Conservation (phyloP, 2,888 invertebrate species). For the Seladonia tumulorum region DNA sequence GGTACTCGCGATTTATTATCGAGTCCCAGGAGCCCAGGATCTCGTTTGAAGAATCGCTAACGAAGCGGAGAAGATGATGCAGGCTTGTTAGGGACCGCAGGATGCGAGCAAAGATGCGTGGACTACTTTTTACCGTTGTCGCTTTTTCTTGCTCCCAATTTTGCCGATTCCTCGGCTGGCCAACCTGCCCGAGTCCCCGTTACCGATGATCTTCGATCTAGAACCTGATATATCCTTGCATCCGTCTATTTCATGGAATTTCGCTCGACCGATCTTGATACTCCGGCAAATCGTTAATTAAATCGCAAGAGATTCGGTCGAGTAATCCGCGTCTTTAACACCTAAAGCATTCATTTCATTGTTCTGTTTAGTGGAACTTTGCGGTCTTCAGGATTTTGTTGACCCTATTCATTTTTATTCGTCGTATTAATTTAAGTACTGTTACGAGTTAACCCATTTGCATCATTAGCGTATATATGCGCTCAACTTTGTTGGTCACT, state of each 20-base stretch:
- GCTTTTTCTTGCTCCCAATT: constrained; percentile 73
- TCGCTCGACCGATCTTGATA: neutral
- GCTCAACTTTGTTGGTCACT: no score
- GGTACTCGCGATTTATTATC: constrained; percentile 4
- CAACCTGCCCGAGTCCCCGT: constrained; percentile 64
- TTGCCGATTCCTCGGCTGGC: constrained; percentile 30
- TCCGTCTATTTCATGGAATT: constrained; percentile 36
- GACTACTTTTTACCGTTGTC: constrained; percentile 74
- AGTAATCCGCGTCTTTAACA: neutral
- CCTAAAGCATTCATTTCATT: neutral
- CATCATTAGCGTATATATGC: no score
- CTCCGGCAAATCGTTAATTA: neutral
- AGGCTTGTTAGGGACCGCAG: neutral
- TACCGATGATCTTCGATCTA: constrained; percentile 62
- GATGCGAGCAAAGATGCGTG: neutral
- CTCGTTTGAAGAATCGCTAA: constrained; percentile 19
- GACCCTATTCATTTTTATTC: no score
- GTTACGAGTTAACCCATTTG: no score
- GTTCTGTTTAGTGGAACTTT: no score
- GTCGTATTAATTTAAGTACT: no score
- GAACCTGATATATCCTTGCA: constrained; percentile 53
- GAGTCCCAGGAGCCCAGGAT: constrained; percentile 13
- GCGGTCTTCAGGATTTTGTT: no score
- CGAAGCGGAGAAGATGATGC: constrained; percentile 9
- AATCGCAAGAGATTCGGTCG: neutral